Evolutionary conservation across 2,113 vertebrate species (phyloP).

Genomic region (Nesogale talazaci): DNA sequence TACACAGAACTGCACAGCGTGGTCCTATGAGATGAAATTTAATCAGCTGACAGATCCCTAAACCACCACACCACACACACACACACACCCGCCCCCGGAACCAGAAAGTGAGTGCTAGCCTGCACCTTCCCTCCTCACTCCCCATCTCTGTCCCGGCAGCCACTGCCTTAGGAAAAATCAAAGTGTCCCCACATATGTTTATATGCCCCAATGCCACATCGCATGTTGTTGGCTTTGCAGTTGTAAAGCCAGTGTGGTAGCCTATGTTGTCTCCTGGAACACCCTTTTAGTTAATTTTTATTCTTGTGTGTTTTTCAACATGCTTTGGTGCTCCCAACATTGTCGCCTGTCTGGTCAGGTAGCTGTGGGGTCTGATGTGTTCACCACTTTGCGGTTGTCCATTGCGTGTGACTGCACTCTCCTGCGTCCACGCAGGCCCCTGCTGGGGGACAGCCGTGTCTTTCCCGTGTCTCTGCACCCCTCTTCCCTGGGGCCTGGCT

Average conservation of each 20-base stretch:
- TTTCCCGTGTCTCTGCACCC: neutral
- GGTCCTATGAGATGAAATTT: neutral
- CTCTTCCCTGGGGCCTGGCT: too few relatives aligned
- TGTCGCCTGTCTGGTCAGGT: neutral
- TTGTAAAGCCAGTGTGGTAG: neutral
- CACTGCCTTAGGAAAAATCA: neutral
- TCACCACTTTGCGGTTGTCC: neutral
- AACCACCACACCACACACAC: too few relatives aligned
- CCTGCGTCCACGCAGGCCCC: neutral
- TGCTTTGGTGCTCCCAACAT: neutral
- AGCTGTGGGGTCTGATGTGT: neutral
- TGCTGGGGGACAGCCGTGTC: neutral
- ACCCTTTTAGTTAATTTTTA: neutral
- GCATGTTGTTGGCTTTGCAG: constrained; percentile 1
- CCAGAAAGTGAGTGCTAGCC: neutral
- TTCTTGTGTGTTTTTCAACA: neutral
- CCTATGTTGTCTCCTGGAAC: neutral
- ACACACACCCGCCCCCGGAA: neutral
- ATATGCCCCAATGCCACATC: neutral
- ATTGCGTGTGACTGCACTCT: neutral
- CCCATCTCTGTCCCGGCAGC: neutral
- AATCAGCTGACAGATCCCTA: neutral
- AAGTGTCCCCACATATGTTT: neutral
- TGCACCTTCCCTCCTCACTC: neutral
- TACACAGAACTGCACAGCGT: neutral